Evolutionary conservation across 2,797 vertebrate species (phyloP), one percentile per base, ranked within the genome.

Genomic region (Artibeus jamaicensis): DNA sequence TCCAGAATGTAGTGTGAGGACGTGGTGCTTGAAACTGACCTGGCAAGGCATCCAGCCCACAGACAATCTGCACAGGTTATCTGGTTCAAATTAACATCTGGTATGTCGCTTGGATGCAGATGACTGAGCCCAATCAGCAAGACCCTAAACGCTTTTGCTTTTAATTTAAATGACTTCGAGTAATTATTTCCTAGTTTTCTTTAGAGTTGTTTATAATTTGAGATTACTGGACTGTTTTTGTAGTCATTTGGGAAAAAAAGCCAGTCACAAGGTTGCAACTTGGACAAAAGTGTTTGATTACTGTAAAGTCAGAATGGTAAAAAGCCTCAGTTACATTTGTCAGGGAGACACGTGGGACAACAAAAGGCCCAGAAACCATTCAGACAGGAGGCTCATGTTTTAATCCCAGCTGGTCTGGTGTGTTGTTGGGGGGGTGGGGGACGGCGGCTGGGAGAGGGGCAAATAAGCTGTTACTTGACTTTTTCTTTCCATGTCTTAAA

Each of bases 271-370:
- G 81, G 59, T 44, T 93, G n/a, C 39, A 86, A 91, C 37, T 84
- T 96, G 70, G 87, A 89, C 81, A 96, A 74, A 95, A 97, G 77
- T 91, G 57, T 91, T 82, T 97, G 96, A 81, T 89, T 96, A 94
- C 95, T 96, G 74, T 95, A 68, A 1, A 50, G 91, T 39, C 26
- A 95, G 78, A 77, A 19, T 77, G 77, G 50, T 89, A 5, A 32
- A 94, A 77, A 44, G n/a, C 96, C 93, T 73, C 68, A 86, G 86
- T 91, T 93, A 83, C n/a, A 78, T 89, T 59, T 95, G 93, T 94
- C 85, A 76, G 83, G 65, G 67, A 95, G 76, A 81, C 88, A 87
- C 65, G 78, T 48, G 79, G 85, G 74, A 93, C 73, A 86, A 87
- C 89, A 95, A 95, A 95, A 96, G 77, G 50, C 62, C 50, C 57